Evolutionary conservation across 2,113 vertebrate species (phyloP), one percentile per base, ranked within the genome.

Genomic region (Lasiurus cinereus): DNA sequence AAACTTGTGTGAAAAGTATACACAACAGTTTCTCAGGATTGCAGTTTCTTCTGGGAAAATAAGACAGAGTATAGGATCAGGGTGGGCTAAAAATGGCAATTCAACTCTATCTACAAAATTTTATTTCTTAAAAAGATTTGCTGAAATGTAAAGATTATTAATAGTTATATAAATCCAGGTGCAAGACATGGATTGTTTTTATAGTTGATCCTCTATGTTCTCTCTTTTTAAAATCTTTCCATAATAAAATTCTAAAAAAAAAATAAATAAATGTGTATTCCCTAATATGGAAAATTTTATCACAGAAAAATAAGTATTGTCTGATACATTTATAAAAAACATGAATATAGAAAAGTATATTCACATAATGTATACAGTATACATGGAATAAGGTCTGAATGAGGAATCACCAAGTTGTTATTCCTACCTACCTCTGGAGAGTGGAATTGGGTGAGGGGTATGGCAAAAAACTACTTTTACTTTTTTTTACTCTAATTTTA

Each of bases 91-190:
- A 82, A 56, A 94, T n/a, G 14, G 14, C 24, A 78, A 56, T 52
- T 83, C 48, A 31, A 59, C 31, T 92, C 62, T 80, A 64, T 14
- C 48, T 66, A 33, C 13, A 64, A 52, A 87, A 8, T 70, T 56
- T 83, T 4, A 74, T 74, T 83, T 90, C 79, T 90, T 90, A 8
- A 62, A 43, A 88, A 69, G 73, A 83, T 59, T 27, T 94, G 79
- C 21, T 74, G 50, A 91, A 84, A 62, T 76, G 52, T 6, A 46
- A 8, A 83, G 21, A 86, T 62, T 36, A 31, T 91, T 50, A 84
- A 69, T 54, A 83, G 6, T 39, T 89, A 50, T 5, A 22, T 69
- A 93, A 94, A 62, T 54, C 19, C 12, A 79, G 12, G 27, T 62
- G 48, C 21, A n/a, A 31, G 5, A 29, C 4, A 50, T 36, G 31